Evolutionary conservation across 1,140 invertebrate genomes (phyloP), one percentile per base, ranked within the genome.

Genomic region (Camponotus floridanus): DNA sequence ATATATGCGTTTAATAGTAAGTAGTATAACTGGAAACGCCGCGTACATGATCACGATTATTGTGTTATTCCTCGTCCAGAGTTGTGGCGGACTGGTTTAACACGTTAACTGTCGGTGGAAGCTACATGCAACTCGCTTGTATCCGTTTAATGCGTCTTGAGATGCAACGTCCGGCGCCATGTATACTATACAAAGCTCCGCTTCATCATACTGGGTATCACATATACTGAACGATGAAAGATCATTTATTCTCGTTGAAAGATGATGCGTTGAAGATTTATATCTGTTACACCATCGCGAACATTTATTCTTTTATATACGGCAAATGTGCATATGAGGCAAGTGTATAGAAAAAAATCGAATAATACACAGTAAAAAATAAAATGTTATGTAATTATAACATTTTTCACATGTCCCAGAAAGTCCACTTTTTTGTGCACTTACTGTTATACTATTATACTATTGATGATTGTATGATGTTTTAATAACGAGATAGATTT

Each of bases 131-230:
- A 81, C 67, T 61, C 55, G 26, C 65, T 73, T 81, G 79, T 81
- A 71, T 81, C 79, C 79, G 55, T 81, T 81, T 81, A 81, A 71
- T 73, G 67, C 67, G 67, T 55, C 79, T 71, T 73, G 79, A 81
- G 79, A 81, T 71, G 51, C 51, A 73, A 61, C 61, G 61, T 55
- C 33, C 21, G 65, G n/a, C 45, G 36, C 36, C 36, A 70, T 26
- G 57, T 64, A 51, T 45, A 18, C 39, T 26, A n/a, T 13, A 59
- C 78, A 45, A 71, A 57, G 33, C 36, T 39, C 18, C 26, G 36
- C 9, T 57, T 48, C 65, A 79, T 70, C 64, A 68, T 51, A 51
- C 45, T 51, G 36, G 33, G 71, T 45, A 70, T 57, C 78, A 42
- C 51, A 39, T 36, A 39, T 61, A 79, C 42, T 6, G 18, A 51